These are phyloP conservation scores for Trypoxylon attenuatum DNA, from an alignment of 2,888 invertebrate genomes.

Conservation along the genomic window DNA sequence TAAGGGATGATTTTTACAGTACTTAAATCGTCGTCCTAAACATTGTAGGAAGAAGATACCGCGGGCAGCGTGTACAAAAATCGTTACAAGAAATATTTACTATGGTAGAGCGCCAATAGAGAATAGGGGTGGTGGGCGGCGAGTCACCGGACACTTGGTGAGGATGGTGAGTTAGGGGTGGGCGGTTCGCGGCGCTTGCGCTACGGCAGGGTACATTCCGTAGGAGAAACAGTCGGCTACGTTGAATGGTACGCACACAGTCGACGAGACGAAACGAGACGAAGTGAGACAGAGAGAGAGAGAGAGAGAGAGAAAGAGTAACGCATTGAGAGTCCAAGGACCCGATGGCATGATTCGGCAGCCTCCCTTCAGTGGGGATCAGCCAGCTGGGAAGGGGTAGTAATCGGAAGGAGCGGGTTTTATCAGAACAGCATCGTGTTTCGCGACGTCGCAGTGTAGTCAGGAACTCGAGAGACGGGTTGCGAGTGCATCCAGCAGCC, in stretches of 20 bases:
- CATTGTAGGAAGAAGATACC: no score
- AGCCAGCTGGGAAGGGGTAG: neutral
- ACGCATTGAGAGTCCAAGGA: no score
- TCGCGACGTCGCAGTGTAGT: neutral
- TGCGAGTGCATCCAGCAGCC: neutral
- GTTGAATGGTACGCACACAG: no score
- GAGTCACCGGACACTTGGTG: slow-evolving; percentile 20
- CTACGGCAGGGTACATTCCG: no score
- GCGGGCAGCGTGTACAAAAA: slow-evolving; percentile 27
- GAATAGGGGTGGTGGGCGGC: slow-evolving; percentile 11
- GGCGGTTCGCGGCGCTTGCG: neutral
- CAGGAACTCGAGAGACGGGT: neutral
- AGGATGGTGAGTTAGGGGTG: neutral
- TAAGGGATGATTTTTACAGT: no score
- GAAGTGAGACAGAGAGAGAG: no score
- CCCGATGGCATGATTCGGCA: neutral
- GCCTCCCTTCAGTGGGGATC: neutral
- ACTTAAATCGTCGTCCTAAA: no score
- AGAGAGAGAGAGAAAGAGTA: no score
- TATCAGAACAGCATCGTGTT: neutral
- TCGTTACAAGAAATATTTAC: slow-evolving; percentile 39
- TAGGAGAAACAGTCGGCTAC: no score
- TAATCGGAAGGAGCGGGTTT: neutral
- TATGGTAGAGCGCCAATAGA: slow-evolving; percentile 29
- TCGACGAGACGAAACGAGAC: no score